phyloP scores from a whole-genome alignment of 2,888 invertebrate species.

The Fabriciana adippe region DNA sequence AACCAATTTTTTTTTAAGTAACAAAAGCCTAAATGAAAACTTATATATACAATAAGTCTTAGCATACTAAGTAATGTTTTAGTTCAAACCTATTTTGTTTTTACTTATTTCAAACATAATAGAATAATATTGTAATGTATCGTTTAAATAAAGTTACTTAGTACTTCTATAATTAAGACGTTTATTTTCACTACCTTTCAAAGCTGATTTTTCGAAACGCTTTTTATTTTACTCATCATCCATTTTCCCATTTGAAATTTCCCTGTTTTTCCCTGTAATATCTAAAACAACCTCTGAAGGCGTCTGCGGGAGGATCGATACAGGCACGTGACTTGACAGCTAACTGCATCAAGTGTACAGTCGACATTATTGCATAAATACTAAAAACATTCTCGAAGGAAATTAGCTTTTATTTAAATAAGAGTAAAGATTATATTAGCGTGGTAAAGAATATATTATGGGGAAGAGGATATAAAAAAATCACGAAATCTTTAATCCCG shows the following conservation, averaged over 20 bases:
- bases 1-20: too few relatives aligned
- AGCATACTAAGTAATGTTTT: too few relatives aligned
- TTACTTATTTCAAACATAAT: too few relatives aligned
- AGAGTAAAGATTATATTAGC: slow-evolving; percentile 7
- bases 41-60: too few relatives aligned
- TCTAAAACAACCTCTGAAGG: slow-evolving; percentile 28
- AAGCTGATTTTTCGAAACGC: neutral
- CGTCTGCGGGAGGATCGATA: slow-evolving; percentile 41
- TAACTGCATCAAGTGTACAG: slow-evolving; percentile 28
- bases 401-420: neutral
- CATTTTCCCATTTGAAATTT: slow-evolving; percentile 23
- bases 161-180: neutral
- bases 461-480: slow-evolving; percentile 23
- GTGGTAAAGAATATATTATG: neutral
- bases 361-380: neutral
- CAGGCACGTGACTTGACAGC: slow-evolving; percentile 43
- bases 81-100: too few relatives aligned
- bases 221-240: neutral
- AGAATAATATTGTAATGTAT: neutral
- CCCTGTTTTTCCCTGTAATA: slow-evolving; percentile 26
- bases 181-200: neutral
- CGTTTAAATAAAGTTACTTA: neutral
- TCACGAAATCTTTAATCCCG: slow-evolving; percentile 33
- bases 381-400: slow-evolving; percentile 6
- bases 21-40: too few relatives aligned